Evolutionary conservation across 2,797 vertebrate species (phyloP), one percentile per base, ranked within the genome.

Genomic region (Takifugu rubripes): DNA sequence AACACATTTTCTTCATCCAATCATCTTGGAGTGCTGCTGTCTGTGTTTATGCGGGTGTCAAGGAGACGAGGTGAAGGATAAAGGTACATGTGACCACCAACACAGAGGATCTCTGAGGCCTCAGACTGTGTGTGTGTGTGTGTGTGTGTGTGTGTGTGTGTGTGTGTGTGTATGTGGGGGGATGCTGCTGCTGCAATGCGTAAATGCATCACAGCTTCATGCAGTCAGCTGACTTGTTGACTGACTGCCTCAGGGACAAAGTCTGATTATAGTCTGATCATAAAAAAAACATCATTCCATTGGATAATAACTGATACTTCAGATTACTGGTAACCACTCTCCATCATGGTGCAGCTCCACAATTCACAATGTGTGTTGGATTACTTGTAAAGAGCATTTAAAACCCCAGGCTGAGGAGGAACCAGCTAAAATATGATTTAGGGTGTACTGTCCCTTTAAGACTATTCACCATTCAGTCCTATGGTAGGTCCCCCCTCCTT

Each of bases 101-200:
- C 60, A 59, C 59, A 1, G 57, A 78, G 71, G 64, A 79, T 72
- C 70, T 75, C 72, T 78, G 75, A 82, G 75, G 82, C 78, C 79
- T 60, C 70, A 77, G 66, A 81, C 79, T 72, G 71, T 29, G 27
- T 29, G 27, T 29, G 27, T 29, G 27, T 29, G 27, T 29, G 27
- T 27, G 27, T 27, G 26, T 27, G 26, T 27, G 17, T 17, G 17
- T 17, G 17, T n/a, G n/a, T n/a, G n/a, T n/a, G n/a, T 21, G 21
- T 21, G 21, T 21, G 21, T 21, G 21, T 21, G 21, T 21, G 21
- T 6, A 8, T 31, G 29, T 6, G 29, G 6, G 29, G 2, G 44
- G 21, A 1, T 21, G 70, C 68, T 21, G 61, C 79, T 88, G 77
- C 86, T 89, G 87, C 87, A 89, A 84, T 89, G 87, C 87, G 86